phyloP scores from a whole-genome alignment of 2,888 invertebrate genomes.

The Pilophorus perplexus region DNA sequence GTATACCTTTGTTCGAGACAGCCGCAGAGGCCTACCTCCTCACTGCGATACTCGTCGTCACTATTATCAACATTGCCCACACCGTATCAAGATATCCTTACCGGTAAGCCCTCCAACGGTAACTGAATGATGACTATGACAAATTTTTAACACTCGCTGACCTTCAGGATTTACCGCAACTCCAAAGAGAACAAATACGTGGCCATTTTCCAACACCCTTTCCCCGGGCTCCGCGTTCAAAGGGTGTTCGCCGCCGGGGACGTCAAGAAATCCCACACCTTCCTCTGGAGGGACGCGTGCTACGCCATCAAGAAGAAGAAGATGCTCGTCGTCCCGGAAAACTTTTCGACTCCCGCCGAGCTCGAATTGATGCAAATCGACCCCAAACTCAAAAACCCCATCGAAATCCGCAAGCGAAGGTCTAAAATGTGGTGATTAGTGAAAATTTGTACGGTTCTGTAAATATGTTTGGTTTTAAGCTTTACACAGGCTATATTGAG shows the following conservation, averaged over 20 bases:
- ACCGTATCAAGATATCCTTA: conserved; percentile 12
- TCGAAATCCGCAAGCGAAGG: conserved; percentile 1
- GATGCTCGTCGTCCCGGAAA: not conserved
- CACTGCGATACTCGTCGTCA: not conserved
- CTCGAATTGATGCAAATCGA: conserved; percentile 9
- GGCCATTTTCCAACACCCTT: not conserved
- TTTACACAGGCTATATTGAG: too few relatives aligned
- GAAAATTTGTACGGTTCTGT: too few relatives aligned
- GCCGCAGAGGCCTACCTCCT: not conserved
- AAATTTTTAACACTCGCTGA: too few relatives aligned
- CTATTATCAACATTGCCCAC: conserved; percentile 3
- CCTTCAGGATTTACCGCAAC: conserved; percentile 14
- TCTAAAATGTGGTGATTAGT: not conserved
- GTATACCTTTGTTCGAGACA: conserved; percentile 3
- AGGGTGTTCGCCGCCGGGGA: conserved; percentile 15
- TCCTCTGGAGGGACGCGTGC: conserved; percentile 3
- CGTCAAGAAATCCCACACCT: not conserved
- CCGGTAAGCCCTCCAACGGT: too few relatives aligned
- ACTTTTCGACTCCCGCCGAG: conserved; percentile 14
- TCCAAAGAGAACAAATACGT: conserved; percentile 22
- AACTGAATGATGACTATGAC: too few relatives aligned
- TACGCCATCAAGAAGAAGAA: conserved; percentile 18
- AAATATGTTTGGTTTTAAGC: too few relatives aligned
- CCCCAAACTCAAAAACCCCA: not conserved
- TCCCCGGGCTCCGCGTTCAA: not conserved